A percentile compares a stretch with the other conserved stretches of the same genome.
These are phyloP conservation scores for Scaptodrosophila latifasciaeformis DNA, from an alignment of 2,888 invertebrate genomes.

Conservation along the genomic window DNA sequence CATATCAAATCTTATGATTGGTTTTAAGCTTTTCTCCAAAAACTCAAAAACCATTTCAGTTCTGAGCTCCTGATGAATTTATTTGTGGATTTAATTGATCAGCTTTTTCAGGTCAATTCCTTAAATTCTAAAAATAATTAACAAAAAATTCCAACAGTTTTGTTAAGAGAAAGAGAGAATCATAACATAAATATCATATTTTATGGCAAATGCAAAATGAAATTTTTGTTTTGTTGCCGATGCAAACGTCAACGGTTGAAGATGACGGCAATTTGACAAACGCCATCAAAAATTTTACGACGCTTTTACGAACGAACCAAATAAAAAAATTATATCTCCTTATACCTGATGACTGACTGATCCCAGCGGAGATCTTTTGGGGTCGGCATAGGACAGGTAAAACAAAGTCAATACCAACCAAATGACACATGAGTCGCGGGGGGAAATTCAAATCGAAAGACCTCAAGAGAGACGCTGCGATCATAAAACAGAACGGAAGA, in stretches of 20 bases:
- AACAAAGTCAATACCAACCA: conserved; percentile 28
- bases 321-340: conserved; percentile 68
- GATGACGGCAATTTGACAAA: conserved; percentile 62
- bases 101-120: conserved; percentile 22
- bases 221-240: conserved; percentile 4
- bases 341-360: conserved; percentile 66
- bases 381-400: neutral
- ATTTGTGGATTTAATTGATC: conserved; percentile 9
- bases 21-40: no score
- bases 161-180: neutral
- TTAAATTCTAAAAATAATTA: conserved; percentile 3
- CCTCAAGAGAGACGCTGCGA: conserved; percentile 11
- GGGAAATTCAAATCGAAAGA: conserved; percentile 13
- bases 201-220: neutral
- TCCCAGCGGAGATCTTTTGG: conserved; percentile 15
- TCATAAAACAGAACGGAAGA: conserved; percentile 51
- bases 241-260: conserved; percentile 12
- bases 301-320: conserved; percentile 62
- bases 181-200: neutral
- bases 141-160: no score
- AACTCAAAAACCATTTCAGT: no score
- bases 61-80: no score
- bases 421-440: conserved; percentile 42
- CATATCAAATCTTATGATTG: no score
- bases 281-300: conserved; percentile 71